These are phyloP conservation scores for Myzus persicae DNA, from an alignment of 1,140 invertebrate genomes.

Conservation along the genomic window DNA sequence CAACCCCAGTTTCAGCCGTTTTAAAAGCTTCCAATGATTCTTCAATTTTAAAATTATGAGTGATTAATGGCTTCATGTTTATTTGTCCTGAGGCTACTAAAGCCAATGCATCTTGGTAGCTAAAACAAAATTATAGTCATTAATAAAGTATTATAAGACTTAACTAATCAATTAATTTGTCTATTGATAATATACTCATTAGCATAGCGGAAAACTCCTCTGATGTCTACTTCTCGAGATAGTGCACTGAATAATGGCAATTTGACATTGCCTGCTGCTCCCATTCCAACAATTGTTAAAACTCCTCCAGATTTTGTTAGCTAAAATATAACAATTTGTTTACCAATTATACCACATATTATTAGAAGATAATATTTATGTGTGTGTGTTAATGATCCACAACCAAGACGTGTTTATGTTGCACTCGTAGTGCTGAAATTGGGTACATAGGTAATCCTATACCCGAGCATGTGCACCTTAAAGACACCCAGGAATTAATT, in stretches of 20 bases:
- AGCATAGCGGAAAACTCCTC: slow-evolving; percentile 89
- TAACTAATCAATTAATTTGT: neutral
- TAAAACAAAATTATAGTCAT: slow-evolving; percentile 66
- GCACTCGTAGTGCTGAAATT: no score
- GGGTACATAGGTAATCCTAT: no score
- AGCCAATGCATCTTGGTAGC: slow-evolving; percentile 84
- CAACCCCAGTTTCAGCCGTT: slow-evolving; percentile 74
- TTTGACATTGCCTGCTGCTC: slow-evolving; percentile 74
- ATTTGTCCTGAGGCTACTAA: slow-evolving; percentile 84
- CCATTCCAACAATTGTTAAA: slow-evolving; percentile 86
- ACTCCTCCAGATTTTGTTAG: slow-evolving; percentile 84
- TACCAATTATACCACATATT: neutral
- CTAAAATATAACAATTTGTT: slow-evolving; percentile 67
- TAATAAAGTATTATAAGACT: neutral
- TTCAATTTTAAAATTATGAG: slow-evolving; percentile 88
- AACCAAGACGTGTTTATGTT: no score
- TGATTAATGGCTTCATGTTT: slow-evolving; percentile 87
- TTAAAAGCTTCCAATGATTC: slow-evolving; percentile 88
- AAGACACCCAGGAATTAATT: no score
- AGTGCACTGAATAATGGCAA: slow-evolving; percentile 83
- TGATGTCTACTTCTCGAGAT: slow-evolving; percentile 86
- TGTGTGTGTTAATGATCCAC: no score
- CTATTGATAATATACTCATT: slow-evolving; percentile 76
- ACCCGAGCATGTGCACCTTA: no score
- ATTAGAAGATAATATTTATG: neutral